phyloP scores from a whole-genome alignment of 2,113 vertebrate species.

The Thamnophis sirtalis region DNA sequence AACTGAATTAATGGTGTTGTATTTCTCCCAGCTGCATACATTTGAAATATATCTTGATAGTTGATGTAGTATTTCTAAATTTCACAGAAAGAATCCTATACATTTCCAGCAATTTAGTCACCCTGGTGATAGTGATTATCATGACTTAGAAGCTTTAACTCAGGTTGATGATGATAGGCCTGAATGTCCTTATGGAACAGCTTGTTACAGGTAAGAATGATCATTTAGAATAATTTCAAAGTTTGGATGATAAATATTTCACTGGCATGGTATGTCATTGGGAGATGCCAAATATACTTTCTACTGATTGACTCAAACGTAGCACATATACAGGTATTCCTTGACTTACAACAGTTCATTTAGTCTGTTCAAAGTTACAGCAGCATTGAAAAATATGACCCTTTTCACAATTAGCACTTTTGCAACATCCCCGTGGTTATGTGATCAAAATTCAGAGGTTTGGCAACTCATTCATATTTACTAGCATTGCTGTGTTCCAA shows the following conservation, averaged over 20 bases:
- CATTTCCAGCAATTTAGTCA: slow-evolving; percentile 79
- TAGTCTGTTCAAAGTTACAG: not conserved
- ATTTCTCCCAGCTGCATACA: slow-evolving; percentile 3
- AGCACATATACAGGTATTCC: not conserved
- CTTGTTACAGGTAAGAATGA: slow-evolving; percentile 72
- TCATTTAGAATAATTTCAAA: not conserved
- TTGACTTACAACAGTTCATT: not conserved
- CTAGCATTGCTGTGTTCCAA: not conserved
- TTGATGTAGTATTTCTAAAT: slow-evolving; percentile 4
- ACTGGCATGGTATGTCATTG: not conserved
- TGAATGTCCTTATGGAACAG: slow-evolving; percentile 69
- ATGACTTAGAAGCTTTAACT: not conserved
- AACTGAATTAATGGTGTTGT: not conserved
- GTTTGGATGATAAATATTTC: not conserved
- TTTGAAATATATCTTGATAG: not conserved
- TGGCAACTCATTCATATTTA: not conserved
- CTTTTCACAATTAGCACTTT: not conserved
- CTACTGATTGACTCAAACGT: not conserved
- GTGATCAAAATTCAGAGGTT: not conserved
- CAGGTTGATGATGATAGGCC: slow-evolving; percentile 50
- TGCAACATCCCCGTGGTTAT: not conserved
- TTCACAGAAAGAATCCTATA: slow-evolving; percentile 73
- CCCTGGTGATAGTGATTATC: slow-evolving; percentile 70
- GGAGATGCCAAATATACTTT: not conserved
- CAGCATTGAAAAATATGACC: not conserved